Conservation (phyloP, 2,888 invertebrate genomes). For the Chrysolina oricalcia region DNA sequence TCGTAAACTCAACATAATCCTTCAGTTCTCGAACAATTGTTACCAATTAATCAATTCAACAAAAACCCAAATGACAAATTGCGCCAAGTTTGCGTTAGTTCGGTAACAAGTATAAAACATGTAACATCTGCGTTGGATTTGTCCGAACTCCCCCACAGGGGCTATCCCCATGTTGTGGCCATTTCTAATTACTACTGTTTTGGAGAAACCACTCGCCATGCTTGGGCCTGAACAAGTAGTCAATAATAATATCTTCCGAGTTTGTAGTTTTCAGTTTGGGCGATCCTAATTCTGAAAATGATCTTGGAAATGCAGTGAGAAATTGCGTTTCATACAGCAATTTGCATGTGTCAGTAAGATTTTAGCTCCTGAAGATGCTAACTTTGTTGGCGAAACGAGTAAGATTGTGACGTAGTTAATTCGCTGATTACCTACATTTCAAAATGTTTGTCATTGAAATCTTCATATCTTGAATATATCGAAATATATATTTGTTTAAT, state of each 20-base stretch:
- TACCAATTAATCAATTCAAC: conserved; percentile 62
- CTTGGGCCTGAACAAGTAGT: not conserved
- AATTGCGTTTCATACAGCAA: not conserved
- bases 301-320: not conserved
- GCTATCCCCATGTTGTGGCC: conserved; percentile 46
- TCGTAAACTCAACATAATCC: conserved; percentile 21
- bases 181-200: conserved; percentile 59
- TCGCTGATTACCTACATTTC: too few species aligned
- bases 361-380: too few species aligned
- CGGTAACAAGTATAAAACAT: conserved; percentile 65
- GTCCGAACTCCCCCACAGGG: conserved; percentile 56
- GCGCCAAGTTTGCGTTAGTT: conserved; percentile 60
- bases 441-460: too few species aligned
- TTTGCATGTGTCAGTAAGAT: not conserved
- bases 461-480: too few species aligned
- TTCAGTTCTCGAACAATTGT: conserved; percentile 33
- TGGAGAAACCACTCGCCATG: conserved; percentile 7
- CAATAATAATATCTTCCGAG: conserved; percentile 12
- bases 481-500: too few species aligned
- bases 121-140: conserved; percentile 65
- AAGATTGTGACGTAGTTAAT: too few species aligned
- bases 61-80: conserved; percentile 64
- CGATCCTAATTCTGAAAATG: not conserved
- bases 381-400: too few species aligned
- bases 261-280: not conserved